Conservation (phyloP, 2,113 vertebrate species). For the Microcebus griseorufus region DNA sequence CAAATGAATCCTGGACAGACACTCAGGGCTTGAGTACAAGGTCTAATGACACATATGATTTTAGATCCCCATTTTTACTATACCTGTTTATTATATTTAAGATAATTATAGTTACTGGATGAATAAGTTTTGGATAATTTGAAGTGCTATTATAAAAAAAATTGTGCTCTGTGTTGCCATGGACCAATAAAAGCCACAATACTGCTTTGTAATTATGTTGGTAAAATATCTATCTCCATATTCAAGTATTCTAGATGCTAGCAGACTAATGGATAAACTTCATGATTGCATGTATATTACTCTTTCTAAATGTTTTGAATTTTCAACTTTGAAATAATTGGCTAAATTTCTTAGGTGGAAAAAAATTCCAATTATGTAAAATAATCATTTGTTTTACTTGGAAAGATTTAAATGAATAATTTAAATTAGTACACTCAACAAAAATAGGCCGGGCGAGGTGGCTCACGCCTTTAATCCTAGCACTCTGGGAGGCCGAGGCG, state of each 20-base stretch:
- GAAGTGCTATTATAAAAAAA: not conserved
- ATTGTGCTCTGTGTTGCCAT: not conserved
- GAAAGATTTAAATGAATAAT: not conserved
- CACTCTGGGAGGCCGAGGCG: no score
- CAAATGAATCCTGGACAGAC: not conserved
- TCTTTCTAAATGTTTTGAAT: constrained; percentile 40
- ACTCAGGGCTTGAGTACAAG: not conserved
- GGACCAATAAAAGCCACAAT: not conserved
- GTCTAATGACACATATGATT: not conserved
- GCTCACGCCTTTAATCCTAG: no score
- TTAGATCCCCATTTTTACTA: not conserved
- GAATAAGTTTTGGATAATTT: not conserved
- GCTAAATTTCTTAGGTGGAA: not conserved
- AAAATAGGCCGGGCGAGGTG: no score
- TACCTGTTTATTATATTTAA: not conserved
- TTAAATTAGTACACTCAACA: not conserved
- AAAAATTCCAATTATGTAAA: constrained; percentile 22
- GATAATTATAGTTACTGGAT: not conserved
- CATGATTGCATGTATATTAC: not conserved
- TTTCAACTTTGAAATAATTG: constrained; percentile 19
- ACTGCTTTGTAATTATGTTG: constrained; percentile 49
- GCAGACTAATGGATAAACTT: not conserved
- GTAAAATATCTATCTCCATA: not conserved
- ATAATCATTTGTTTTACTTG: constrained; percentile 59
- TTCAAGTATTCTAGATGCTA: not conserved